Base-by-base conservation (phyloP, 2,888 invertebrate genomes). In the Drosophila fulvimacula region DNA sequence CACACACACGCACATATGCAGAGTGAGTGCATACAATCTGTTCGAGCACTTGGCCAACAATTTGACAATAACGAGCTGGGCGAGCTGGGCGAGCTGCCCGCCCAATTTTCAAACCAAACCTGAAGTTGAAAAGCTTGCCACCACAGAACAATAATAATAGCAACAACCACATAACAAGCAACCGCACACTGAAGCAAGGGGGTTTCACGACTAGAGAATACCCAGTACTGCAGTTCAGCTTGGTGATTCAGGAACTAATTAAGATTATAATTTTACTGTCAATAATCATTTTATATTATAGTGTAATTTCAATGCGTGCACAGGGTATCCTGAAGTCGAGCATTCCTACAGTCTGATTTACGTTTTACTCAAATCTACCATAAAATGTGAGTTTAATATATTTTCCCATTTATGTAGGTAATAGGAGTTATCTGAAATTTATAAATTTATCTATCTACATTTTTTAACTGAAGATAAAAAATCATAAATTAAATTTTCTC, bases 1-100 rank as follows among this genome's bases (percentile, higher is more conserved):
- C 58, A 55, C 48, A 74, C 75, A 55, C 57, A 60, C 69, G 64
- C 67, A 69, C 70, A 63, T 34, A 68, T 51, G 44, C 30, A 51
- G 24, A 32, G 51, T 39, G 10, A 39, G 15, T 17, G 60, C 48
- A 42, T 68, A 58, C 69, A 82, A 79, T 76, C 83, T 78, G 70
- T 62, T 62, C 15, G n/a, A 55, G 46, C 65, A 70, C 64, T 74
- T 71, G 80, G 74, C 75, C 65, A 87, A 84, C 90, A 88, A 84
- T 83, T 76, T 88, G 83, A 89, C 83, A 89, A 88, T 79, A 84
- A 89, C 90, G 68, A 88, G 81, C 69, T 69, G 76, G 79, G 60
- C 90, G 68, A 88, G 81, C 69, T 69, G 76, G 79, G 60, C 67
- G 82, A 57, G 38, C 52, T 42, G 73, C 53, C 79, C 86, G 76